Evolutionary conservation across 2,797 vertebrate species (phyloP), one percentile per base, ranked within the genome.

Genomic region (Phoxinus dragarum): DNA sequence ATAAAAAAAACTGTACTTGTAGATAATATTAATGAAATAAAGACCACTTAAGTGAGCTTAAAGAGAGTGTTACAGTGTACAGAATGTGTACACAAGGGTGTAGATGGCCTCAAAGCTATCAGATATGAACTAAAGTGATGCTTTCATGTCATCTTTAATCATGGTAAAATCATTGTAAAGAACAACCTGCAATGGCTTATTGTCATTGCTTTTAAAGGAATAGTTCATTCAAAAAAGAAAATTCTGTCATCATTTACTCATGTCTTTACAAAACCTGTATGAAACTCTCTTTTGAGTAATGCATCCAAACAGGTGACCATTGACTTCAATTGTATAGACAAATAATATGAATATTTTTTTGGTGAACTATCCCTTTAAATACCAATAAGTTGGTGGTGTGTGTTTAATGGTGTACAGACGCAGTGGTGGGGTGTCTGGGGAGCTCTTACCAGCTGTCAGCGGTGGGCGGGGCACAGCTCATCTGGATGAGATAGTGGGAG

Each of bases 401-500:
- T 38, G 40, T 49, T 76, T 76, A 68, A 84, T 7, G 38, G 61
- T 23, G 59, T 54, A 12, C 21, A n/a, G 66, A 17, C 8, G 3
- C 49, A n/a, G 67, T 61, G 66, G 34, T 66, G 16, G 27, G 49
- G 9, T 17, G 69, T 68, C 42, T 80, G 44, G n/a, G 78, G 6
- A n/a, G 61, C 27, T 80, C 83, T 85, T 47, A 85, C 83, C 67
- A 40, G 38, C 52, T 78, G 75, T 71, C 66, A 78, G 16, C 38
- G 31, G 31, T 64, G 83, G 76, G 75, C 52, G 36, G 76, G 64
- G 67, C 75, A 19, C 40, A 72, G 40, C 27, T 80, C 67, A 85
- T 85, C 83, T 85, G 52, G 83, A 64, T 23, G 76, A 72, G 52
- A 71, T 80, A 34, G 68, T 38, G 84, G 82, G 73, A 75, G 61